Base-by-base conservation (phyloP, 2,888 invertebrate genomes). In the Apeira syringaria region DNA sequence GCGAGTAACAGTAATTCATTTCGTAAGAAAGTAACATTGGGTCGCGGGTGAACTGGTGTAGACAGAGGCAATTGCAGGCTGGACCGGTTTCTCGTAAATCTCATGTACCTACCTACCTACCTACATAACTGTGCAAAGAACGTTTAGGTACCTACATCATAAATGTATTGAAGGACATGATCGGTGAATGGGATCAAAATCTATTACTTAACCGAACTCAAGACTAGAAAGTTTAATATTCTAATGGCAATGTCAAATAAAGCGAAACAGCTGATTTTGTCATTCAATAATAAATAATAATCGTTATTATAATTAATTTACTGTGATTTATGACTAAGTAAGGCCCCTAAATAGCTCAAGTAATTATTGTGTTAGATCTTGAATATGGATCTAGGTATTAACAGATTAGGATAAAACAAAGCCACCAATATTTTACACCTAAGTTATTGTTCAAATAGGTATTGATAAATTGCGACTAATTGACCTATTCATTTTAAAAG, bases 1-100 rank as follows among this genome's bases (percentile, higher is more conserved):
- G 46, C 28, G 41, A 47, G 52, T 50, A 49, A 52, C 44, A 68
- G 64, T 75, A 77, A 78, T 70, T 80, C 75, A 77, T 80, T 77
- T 74, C 68, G 77, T 79, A 78, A 74, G 79, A 78, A 82, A 80
- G 78, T 76, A 64, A 62, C 68, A 62, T 75, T 70, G 62, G 66
- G 77, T 74, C 77, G 78, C 77, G 76, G 78, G 72, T 74, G 79
- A 74, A 77, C 76, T 78, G 80, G 75, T 73, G 76, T 77, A 80
- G 75, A 68, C 65, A 10, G 42, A 67, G 69, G 63, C 62, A 67
- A 68, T 64, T 55, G 72, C 73, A 73, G 67, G 59, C 50, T 64
- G 55, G 81, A 86, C 87, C 87, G 87, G 87, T 86, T 86, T 59
- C 61, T 61, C 74, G 78, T 80, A 80, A 85, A 81, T 80, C 75